phyloP scores from a whole-genome alignment of 2,113 vertebrate species.

The Thamnophis sirtalis region DNA sequence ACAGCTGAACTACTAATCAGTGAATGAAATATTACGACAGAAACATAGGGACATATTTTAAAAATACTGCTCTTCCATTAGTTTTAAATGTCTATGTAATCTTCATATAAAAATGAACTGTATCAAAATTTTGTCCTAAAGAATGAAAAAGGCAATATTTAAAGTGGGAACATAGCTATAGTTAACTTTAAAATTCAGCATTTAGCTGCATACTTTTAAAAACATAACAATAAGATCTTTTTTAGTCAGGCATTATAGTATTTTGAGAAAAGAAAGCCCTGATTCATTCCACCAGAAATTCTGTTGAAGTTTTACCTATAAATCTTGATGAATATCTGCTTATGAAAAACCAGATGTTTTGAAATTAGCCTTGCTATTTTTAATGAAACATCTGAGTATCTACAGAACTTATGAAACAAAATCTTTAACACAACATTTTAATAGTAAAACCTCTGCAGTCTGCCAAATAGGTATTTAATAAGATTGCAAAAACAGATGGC shows the following conservation, averaged over 20 bases:
- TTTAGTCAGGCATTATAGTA: conserved; percentile 57
- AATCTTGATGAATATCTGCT: conserved; percentile 56
- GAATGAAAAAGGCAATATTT: conserved; percentile 26
- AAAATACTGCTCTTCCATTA: conserved; percentile 67
- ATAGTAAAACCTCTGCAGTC: conserved; percentile 62
- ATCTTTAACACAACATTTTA: conserved; percentile 57
- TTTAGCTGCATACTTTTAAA: conserved; percentile 33
- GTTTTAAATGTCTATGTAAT: conserved; percentile 72
- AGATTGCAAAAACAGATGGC: conserved; percentile 46
- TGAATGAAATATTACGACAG: conserved; percentile 48
- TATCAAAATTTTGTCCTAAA: conserved; percentile 61
- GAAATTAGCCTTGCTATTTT: conserved; percentile 55
- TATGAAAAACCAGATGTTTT: conserved; percentile 58
- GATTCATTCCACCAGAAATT: conserved; percentile 42
- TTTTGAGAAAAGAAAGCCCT: conserved; percentile 59
- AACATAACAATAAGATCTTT: conserved; percentile 40
- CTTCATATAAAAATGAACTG: conserved; percentile 64
- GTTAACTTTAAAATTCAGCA: conserved; percentile 50
- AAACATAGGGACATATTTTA: conserved; percentile 52
- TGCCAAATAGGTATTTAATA: conserved; percentile 60
- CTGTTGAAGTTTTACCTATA: conserved; percentile 48
- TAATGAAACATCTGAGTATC: conserved; percentile 46
- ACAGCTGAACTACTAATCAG: conserved; percentile 18
- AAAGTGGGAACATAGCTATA: conserved; percentile 28
- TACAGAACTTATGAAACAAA: conserved; percentile 51